These are phyloP conservation scores for Euphydryas editha DNA, from an alignment of 2,888 invertebrate genomes.

Conservation along the genomic window DNA sequence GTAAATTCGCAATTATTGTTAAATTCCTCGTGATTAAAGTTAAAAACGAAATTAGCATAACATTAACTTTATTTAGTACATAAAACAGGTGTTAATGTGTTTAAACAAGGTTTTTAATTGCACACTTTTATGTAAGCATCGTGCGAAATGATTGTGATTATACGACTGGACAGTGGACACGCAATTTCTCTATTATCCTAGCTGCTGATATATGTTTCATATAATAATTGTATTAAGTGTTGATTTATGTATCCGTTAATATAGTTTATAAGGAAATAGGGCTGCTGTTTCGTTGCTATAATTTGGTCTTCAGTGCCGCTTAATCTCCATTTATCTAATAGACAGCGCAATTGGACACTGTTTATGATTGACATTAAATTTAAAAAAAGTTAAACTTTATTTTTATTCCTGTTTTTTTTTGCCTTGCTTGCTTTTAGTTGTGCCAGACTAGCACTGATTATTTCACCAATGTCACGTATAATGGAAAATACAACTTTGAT, in stretches of 20 bases:
- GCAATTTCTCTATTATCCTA: conserved; percentile 53
- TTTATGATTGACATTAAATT: background rate
- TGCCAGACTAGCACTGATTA: too few species aligned
- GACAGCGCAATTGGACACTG: background rate
- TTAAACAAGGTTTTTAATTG: conserved; percentile 53
- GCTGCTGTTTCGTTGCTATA: conserved; percentile 26
- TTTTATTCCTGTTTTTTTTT: too few species aligned
- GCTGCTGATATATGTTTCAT: conserved; percentile 40
- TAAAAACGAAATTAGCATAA: background rate
- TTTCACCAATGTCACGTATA: too few species aligned
- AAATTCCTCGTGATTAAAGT: background rate
- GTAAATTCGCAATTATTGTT: background rate
- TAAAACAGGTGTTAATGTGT: background rate
- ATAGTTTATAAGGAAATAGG: conserved; percentile 38
- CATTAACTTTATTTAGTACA: background rate
- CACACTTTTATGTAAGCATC: conserved; percentile 60
- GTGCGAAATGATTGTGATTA: conserved; percentile 63
- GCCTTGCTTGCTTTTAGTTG: too few species aligned
- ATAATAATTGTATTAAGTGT: conserved; percentile 41
- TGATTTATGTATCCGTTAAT: conserved; percentile 45
- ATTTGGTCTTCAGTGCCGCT: conserved; percentile 24
- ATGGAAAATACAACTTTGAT: too few species aligned
- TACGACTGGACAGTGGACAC: conserved; percentile 61
- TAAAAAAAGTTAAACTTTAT: background rate
- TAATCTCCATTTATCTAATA: conserved; percentile 18